Evolutionary conservation across 2,888 invertebrate species (phyloP), one percentile per base, ranked within the genome.

Genomic region (Protophormia terraenovae): DNA sequence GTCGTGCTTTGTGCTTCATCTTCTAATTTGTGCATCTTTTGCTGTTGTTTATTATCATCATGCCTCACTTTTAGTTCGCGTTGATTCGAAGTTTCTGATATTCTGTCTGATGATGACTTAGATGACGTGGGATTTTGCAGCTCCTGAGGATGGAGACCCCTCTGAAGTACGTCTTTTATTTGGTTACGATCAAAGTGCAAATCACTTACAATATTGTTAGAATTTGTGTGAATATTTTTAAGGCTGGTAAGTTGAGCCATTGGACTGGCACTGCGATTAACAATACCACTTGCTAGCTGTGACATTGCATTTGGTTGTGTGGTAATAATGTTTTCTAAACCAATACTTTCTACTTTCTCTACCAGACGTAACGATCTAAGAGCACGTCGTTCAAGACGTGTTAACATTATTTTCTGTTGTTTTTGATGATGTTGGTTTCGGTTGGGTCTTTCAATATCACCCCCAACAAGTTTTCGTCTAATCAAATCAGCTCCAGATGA

Each of bases 221-320:
- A 88, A 83, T 90, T 90, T 55, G 92, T 92, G 86, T 91, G 88
- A 89, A 94, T 71, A 92, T 94, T 93, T 91, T 95, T 95, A 16
- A 97, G 93, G 89, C 96, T 96, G 64, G 96, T 96, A 69, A 97
- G 91, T 92, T 96, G 96, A 86, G 96, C 95, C 95, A 97, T 96
- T 1, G 96, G 96, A 90, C 96, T 96, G 16, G 90, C 88, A 80
- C 95, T 94, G 6, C 95, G 94, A 95, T 95, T 93, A 92, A 91
- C 92, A 50, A 92, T 92, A 27, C 92, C 92, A 32, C 90, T 86
- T 12, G 95, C 94, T 4, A 96, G 92, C 38, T 96, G 94, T 14
- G 95, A 94, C 7, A 95, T 94, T 4, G 93, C 93, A 35, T 93
- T 94, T 0, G 94, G 94, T 16, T 95, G 94, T 5, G 94, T 93